These are phyloP conservation scores for Candoia aspera DNA, from an alignment of 2,113 vertebrate species.

Conservation along the genomic window DNA sequence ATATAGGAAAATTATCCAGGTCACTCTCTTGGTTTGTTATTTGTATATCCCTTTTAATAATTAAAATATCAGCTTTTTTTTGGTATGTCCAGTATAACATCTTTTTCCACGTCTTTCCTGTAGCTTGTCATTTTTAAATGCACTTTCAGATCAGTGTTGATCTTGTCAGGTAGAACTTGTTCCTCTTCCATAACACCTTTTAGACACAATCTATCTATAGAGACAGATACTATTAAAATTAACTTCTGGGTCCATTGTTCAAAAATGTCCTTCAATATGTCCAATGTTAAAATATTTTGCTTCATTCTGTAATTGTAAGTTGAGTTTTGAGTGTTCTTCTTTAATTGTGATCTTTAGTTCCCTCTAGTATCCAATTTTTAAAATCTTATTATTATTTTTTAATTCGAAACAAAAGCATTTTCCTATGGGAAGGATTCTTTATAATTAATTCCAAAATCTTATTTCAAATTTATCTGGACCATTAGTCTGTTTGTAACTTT, in stretches of 20 bases:
- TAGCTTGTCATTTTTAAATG: not conserved
- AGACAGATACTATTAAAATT: not conserved
- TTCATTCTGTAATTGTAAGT: not conserved
- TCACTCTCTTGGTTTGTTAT: not conserved
- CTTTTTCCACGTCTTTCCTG: not conserved
- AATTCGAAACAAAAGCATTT: not conserved
- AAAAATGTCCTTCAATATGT: not conserved
- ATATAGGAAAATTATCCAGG: not conserved
- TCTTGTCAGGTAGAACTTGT: not conserved
- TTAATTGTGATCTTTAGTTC: not conserved
- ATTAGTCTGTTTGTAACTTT: not conserved
- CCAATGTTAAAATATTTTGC: not conserved
- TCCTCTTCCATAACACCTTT: not conserved
- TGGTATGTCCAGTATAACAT: not conserved
- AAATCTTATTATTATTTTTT: not conserved
- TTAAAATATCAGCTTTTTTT: not conserved
- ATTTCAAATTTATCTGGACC: not conserved
- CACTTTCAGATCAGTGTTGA: not conserved
- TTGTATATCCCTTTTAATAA: not conserved
- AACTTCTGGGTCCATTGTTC: not conserved
- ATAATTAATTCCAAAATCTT: not conserved
- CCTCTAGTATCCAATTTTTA: not conserved
- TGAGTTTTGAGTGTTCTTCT: not conserved
- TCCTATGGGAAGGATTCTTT: not conserved
- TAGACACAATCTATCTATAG: not conserved